Evolutionary conservation across 2,113 vertebrate species (phyloP).

Genomic region (Cichladusa arquata): DNA sequence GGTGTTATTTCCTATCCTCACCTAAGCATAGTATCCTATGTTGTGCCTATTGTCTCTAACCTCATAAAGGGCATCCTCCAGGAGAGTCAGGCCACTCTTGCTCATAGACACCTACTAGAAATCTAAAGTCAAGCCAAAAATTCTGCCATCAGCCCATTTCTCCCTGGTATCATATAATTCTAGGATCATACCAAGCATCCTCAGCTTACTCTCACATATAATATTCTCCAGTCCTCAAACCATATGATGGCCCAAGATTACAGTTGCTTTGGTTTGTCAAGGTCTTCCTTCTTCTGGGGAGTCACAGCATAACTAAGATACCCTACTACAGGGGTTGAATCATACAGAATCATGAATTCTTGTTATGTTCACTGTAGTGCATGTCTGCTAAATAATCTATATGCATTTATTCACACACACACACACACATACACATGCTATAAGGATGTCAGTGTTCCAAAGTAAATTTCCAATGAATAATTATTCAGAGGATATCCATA

Average conservation of each 20-base stretch:
- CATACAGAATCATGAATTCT: neutral
- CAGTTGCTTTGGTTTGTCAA: neutral
- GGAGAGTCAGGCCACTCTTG: neutral
- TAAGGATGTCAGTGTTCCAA: neutral
- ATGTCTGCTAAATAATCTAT: neutral
- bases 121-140: neutral
- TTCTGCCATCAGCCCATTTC: neutral
- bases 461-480: neutral
- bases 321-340: neutral
- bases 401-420: neutral
- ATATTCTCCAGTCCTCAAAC: neutral
- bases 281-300: neutral
- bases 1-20: neutral
- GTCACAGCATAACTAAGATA: neutral
- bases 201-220: neutral
- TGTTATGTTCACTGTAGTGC: neutral
- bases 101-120: neutral
- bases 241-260: fast-evolving
- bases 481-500: neutral
- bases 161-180: neutral
- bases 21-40: neutral
- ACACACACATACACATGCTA: fast-evolving
- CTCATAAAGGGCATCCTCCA: neutral
- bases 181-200: fast-evolving
- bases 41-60: neutral